These are phyloP conservation scores for Mellilla xanthometata DNA, from an alignment of 2,888 invertebrate species.

Conservation along the genomic window DNA sequence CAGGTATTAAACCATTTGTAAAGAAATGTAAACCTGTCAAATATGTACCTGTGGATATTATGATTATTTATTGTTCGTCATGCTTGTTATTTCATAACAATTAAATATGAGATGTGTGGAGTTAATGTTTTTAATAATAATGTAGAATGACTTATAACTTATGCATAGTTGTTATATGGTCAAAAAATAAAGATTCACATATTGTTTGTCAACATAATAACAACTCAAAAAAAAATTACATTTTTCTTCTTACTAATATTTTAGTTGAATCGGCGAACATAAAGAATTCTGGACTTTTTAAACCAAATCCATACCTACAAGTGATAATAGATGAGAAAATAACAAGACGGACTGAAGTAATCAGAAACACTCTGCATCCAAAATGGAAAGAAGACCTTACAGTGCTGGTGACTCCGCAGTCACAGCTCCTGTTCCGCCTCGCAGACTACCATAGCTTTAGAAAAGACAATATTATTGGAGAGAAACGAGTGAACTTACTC, in stretches of 20 bases:
- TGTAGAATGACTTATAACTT: too few species aligned
- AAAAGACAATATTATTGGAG: constrained; percentile 94
- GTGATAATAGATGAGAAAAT: constrained; percentile 93
- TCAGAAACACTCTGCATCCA: constrained; percentile 94
- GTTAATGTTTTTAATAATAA: too few species aligned
- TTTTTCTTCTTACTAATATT: too few species aligned
- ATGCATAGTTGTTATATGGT: too few species aligned
- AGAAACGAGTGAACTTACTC: constrained; percentile 89
- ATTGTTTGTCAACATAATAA: too few species aligned
- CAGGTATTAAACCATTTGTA: constrained; percentile 47
- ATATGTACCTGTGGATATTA: too few species aligned
- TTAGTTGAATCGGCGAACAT: constrained; percentile 92
- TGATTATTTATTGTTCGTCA: too few species aligned
- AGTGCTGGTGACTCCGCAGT: constrained; percentile 91
- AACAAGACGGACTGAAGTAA: constrained; percentile 94
- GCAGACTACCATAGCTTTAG: constrained; percentile 95
- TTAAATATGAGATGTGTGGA: too few species aligned
- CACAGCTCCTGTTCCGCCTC: constrained; percentile 89
- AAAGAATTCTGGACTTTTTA: constrained; percentile 88
- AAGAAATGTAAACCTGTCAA: too few species aligned
- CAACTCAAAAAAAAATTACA: too few species aligned
- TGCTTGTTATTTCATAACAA: too few species aligned
- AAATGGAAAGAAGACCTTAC: constrained; percentile 99
- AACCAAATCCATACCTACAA: constrained; percentile 97
- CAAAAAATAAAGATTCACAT: too few species aligned